Evolutionary conservation across 2,797 vertebrate genomes (phyloP), one percentile per base, ranked within the genome.

Genomic region (Eulemur coronatus): DNA sequence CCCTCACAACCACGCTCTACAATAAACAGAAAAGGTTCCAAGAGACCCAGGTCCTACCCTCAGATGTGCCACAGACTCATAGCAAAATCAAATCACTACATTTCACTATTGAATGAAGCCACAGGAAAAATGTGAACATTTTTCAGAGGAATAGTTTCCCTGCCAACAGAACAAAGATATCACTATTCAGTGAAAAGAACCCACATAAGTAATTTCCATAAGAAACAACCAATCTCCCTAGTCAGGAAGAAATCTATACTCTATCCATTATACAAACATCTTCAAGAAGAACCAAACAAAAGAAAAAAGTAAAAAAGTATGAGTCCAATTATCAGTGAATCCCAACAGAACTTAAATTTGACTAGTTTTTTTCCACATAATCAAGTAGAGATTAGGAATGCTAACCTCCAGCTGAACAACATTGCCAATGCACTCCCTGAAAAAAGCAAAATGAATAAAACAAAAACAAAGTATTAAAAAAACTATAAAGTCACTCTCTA

Each of bases 131-230:
- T 41, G 69, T 65, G 43, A 90, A 89, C 26, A 78, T 91, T 91
- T 94, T 95, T 78, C 82, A 97, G 14, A 85, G 76, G 35, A 94
- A 80, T 3, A 57, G 65, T 75, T 86, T 94, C 61, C 69, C 46
- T 91, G 41, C 59, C 73, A 79, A 90, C 10, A 96, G 46, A 96
- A 91, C 43, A 95, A 97, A 89, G 84, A 9, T 28, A 84, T 73
- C 33, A 50, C 59, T 61, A 81, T 41, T 70, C 35, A 48, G 57
- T 48, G 61, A 67, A 72, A 87, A 91, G 24, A 87, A 93, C 14
- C 17, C 67, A 84, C 7, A 2, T 20, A 91, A 79, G 43, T 89
- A 65, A 86, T 70, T 84, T 93, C 80, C 75, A 78, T 63, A 91
- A 94, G 35, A 88, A 89, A 90, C 43, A 72, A 84, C 15, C 43